Conservation (phyloP, 2,888 invertebrate species). For the Agrochola macilenta region DNA sequence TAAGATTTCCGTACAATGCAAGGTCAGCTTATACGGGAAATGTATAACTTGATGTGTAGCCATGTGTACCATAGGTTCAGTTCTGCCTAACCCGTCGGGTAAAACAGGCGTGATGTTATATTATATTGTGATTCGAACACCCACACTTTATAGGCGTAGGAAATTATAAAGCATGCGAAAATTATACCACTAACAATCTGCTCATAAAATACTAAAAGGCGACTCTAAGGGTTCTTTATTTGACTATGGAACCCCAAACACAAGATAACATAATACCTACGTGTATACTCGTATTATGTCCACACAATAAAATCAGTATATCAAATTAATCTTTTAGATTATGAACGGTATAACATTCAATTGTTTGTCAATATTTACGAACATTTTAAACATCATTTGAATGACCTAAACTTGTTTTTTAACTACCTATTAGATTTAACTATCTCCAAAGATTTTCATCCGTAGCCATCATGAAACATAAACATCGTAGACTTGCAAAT, state of each 20-base stretch:
- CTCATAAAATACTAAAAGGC: neutral
- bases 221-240: neutral
- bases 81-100: no score
- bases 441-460: neutral
- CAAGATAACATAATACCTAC: neutral
- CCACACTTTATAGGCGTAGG: neutral
- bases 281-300: no score
- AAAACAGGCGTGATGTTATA: no score
- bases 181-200: neutral
- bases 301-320: neutral
- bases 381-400: neutral
- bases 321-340: neutral
- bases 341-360: neutral
- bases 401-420: neutral
- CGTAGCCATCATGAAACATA: neutral
- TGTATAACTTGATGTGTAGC: no score
- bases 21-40: no score
- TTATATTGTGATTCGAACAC: neutral
- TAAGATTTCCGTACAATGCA: no score
- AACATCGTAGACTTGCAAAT: neutral
- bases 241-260: neutral
- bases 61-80: no score
- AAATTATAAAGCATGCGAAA: neutral
- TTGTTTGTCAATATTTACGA: neutral
- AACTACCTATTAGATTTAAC: neutral